Percentiles rank a stretch among this genome's conserved stretches.
These are phyloP conservation scores for Ostrea edulis DNA, from an alignment of 1,140 invertebrate genomes.

Conservation along the genomic window DNA sequence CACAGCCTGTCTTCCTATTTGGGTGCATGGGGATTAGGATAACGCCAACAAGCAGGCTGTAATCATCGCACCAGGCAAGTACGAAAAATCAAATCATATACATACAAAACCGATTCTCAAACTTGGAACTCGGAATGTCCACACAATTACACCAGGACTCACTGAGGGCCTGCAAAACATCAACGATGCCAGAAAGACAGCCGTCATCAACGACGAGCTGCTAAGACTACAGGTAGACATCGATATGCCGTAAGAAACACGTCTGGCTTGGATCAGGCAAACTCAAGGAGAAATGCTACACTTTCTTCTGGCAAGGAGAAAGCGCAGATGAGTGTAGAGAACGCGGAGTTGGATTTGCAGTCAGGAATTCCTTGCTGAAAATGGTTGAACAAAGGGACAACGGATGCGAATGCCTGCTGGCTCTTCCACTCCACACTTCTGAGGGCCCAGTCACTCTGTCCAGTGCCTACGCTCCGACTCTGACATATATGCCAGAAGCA, in stretches of 20 bases:
- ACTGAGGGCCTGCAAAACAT: too few relatives aligned
- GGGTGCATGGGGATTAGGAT: constrained; percentile 41
- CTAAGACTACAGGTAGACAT: constrained; percentile 42
- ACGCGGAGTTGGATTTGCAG: too few relatives aligned
- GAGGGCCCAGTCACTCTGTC: constrained; percentile 47
- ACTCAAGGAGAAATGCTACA: constrained; percentile 52
- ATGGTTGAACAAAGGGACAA: constrained; percentile 20
- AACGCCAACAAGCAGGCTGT: constrained; percentile 29
- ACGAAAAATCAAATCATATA: constrained; percentile 26
- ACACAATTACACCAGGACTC: constrained; percentile 55
- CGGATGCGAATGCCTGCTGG: constrained; percentile 49
- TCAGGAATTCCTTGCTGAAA: constrained; percentile 21
- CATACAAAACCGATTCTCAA: constrained; percentile 5
- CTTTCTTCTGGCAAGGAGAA: constrained; percentile 58
- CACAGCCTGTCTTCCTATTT: constrained; percentile 44
- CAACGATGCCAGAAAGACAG: constrained; percentile 50
- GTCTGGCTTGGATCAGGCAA: constrained; percentile 45
- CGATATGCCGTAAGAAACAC: constrained; percentile 50
- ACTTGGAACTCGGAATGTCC: constrained; percentile 51
- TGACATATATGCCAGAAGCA: constrained; percentile 28
- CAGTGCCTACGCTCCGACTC: constrained; percentile 51
- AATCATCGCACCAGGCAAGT: constrained; percentile 39
- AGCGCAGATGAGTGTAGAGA: constrained; percentile 7
- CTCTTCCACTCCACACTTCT: constrained; percentile 45
- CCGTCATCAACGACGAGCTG: constrained; percentile 54